Evolutionary conservation across 1,140 invertebrate genomes (phyloP).

Genomic region (Caenorhabditis elegans): DNA sequence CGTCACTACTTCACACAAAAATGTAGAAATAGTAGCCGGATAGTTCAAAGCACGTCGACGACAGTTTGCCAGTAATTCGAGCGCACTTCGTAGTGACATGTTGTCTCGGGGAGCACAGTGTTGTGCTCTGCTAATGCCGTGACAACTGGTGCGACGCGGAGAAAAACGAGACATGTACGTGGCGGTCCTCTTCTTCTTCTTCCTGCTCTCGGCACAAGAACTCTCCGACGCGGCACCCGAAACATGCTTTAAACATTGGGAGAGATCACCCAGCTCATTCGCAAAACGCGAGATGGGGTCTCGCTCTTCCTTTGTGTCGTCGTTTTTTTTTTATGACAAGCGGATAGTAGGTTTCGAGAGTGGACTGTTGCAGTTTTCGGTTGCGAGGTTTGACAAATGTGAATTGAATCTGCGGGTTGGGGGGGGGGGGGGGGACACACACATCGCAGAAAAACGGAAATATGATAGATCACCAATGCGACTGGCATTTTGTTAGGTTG

Average conservation of each 20-base stretch:
- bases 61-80: constrained; percentile 20
- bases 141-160: constrained; percentile 29
- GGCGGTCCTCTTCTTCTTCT: constrained; percentile 9
- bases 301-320: background rate
- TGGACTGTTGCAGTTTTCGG: constrained; percentile 16
- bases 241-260: constrained; percentile 29
- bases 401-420: background rate
- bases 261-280: constrained; percentile 26
- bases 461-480: background rate
- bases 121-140: constrained; percentile 26
- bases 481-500: background rate
- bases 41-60: constrained; percentile 14
- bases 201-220: background rate
- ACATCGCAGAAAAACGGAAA: background rate
- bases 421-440: background rate
- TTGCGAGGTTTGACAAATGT: constrained; percentile 24
- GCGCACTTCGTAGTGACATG: constrained; percentile 13
- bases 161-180: constrained; percentile 33
- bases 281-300: background rate
- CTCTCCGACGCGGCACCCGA: background rate
- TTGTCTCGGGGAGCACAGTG: constrained; percentile 12
- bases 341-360: constrained; percentile 9
- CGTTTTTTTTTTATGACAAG: constrained; percentile 22
- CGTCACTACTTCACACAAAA: background rate
- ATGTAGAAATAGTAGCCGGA: background rate